A percentile compares a stretch with the other conserved stretches of the same genome.
These are phyloP conservation scores for Acropora tenuis DNA, from an alignment of 64 coral and sea anemone genomes.

Conservation along the genomic window DNA sequence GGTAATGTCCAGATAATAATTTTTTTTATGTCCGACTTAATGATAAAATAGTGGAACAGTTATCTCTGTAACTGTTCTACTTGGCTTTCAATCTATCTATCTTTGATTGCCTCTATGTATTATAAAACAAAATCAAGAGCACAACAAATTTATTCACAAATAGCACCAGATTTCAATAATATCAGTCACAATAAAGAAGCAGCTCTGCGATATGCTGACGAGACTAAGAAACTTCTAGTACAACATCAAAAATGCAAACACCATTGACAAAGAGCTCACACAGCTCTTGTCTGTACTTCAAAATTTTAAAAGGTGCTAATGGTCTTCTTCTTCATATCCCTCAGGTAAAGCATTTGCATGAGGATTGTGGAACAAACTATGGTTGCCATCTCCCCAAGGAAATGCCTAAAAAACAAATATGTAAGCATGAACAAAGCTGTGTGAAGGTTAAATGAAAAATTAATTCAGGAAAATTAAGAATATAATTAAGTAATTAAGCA, in stretches of 20 bases:
- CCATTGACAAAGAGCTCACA: neutral
- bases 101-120: no score
- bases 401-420: constrained; percentile 62
- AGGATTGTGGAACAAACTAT: constrained; percentile 87
- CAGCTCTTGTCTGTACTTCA: neutral
- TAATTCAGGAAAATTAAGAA: no score
- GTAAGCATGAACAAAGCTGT: no score
- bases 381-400: constrained; percentile 98
- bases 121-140: neutral
- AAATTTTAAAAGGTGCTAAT: neutral
- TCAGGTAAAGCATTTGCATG: constrained; percentile 93
- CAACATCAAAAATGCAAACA: neutral
- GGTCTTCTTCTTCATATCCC: constrained; percentile 79
- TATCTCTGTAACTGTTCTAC: no score
- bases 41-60: no score
- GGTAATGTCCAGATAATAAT: no score
- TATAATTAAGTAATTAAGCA: no score
- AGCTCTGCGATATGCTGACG: neutral
- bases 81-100: no score
- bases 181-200: neutral
- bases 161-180: neutral
- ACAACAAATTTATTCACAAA: neutral
- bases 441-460: no score
- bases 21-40: no score
- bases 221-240: neutral